Evolutionary conservation across 2,888 invertebrate species (phyloP), one percentile per base, ranked within the genome.

Genomic region (Epinotia ramella): DNA sequence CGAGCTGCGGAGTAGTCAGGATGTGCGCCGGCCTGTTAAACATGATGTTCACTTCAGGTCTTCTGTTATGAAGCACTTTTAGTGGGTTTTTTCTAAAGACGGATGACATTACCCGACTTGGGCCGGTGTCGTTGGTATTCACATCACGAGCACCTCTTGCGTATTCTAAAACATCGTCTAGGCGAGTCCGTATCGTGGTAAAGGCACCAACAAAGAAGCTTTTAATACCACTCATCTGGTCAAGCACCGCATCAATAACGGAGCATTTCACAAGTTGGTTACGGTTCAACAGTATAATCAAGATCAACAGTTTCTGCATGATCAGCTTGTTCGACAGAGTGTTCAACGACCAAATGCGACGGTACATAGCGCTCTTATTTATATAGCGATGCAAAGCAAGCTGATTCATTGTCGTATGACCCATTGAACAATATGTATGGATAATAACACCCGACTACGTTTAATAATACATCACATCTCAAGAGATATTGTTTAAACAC

Each of bases 1-100:
- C 87, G 62, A 92, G 80, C 70, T 90, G 88, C 2, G 90, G 85
- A 11, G 88, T 88, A 2, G 88, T 84, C 84, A 90, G 24, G 12
- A 28, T 44, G 24, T 69, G 69, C 46, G 46, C 44, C 24, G 59
- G 12, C 6, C 44, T 44, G 28, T 24, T 2, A 24, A 24, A 20
- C 5, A 3, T 7, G 3, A n/a, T 3, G n/a, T 68, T 20, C 16
- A 7, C n/a, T 2, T 60, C 24, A 28, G 20, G n/a, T 20, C 44
- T 33, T 7, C 7, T 33, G 24, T 16, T 46, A 24, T 11, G 20
- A 16, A 16, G 18, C 18, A 68, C 57, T 11, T 16, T 44, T 7
- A 57, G 20, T 20, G 33, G 44, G 2, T 53, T 16, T 0, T 6
- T 67, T 44, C n/a, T 28, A 20, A 20, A 56, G 9, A 40, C 18